phyloP scores from a whole-genome alignment of 1,140 invertebrate genomes.

The Halesus radiatus region DNA sequence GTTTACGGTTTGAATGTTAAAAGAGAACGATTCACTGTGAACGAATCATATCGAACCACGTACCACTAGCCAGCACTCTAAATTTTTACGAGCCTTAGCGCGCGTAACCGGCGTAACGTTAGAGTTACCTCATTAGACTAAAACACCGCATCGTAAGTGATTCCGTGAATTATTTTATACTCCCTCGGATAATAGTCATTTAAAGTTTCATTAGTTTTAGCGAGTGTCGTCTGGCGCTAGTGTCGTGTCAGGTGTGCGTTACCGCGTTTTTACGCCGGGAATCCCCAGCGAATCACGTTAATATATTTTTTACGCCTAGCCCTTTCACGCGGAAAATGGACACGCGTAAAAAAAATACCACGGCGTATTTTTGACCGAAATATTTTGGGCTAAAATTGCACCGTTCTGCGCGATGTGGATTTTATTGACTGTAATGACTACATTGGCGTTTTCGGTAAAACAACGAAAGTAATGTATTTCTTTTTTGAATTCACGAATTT shows the following conservation, averaged over 20 bases:
- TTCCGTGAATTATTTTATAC: slow-evolving; percentile 35
- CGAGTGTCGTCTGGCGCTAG: slow-evolving; percentile 32
- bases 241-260: slow-evolving; percentile 33
- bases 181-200: slow-evolving; percentile 17
- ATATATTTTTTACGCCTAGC: slow-evolving; percentile 9
- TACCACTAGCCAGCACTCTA: neutral
- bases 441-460: neutral
- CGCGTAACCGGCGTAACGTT: neutral
- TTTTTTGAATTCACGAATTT: too few relatives aligned
- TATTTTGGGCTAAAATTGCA: neutral
- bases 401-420: neutral
- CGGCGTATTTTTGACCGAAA: slow-evolving; percentile 16
- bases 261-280: neutral
- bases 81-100: slow-evolving; percentile 14
- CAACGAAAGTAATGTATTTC: neutral
- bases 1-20: too few relatives aligned
- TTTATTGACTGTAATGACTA: slow-evolving; percentile 28
- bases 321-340: slow-evolving; percentile 19
- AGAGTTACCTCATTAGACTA: slow-evolving; percentile 21
- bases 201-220: slow-evolving; percentile 38
- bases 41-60: too few relatives aligned
- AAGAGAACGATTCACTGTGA: too few relatives aligned
- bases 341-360: slow-evolving; percentile 12
- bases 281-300: slow-evolving; percentile 4
- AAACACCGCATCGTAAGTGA: slow-evolving; percentile 29